Evolutionary conservation across 2,797 vertebrate genomes (phyloP).

Genomic region (Pangasius krempfi): DNA sequence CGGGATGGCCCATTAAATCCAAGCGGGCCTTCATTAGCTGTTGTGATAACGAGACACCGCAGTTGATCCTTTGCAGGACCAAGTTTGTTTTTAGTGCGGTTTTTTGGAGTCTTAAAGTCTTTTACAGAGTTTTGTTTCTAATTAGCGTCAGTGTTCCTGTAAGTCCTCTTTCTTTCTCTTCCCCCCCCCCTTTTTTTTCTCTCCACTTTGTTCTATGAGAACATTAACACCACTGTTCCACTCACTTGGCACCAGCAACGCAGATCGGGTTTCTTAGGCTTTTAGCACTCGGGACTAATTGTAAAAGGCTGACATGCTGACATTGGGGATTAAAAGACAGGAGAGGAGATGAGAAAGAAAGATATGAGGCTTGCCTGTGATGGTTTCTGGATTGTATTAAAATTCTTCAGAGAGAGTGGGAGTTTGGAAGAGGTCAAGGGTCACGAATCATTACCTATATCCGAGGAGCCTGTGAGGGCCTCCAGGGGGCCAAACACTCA

Average conservation of each 20-base stretch:
- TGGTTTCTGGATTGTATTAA: slow-evolving; percentile 70
- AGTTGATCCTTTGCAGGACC: slow-evolving; percentile 55
- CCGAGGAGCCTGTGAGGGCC: slow-evolving; percentile 49
- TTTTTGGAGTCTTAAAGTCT: slow-evolving; percentile 53
- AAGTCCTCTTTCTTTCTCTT: slow-evolving; percentile 44
- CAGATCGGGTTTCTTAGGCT: slow-evolving; percentile 10
- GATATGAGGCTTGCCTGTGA: slow-evolving; percentile 48
- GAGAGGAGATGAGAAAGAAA: slow-evolving; percentile 24
- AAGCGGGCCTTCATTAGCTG: slow-evolving; percentile 65
- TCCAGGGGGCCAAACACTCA: slow-evolving; percentile 45
- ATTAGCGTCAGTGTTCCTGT: slow-evolving; percentile 63
- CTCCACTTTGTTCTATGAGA: slow-evolving; percentile 48
- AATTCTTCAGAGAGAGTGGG: slow-evolving; percentile 66
- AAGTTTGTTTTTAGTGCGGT: slow-evolving; percentile 54
- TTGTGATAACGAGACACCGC: slow-evolving; percentile 60
- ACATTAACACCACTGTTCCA: slow-evolving; percentile 44
- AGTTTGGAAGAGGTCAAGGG: slow-evolving; percentile 61
- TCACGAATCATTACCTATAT: slow-evolving; percentile 72
- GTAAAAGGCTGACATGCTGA: slow-evolving; percentile 54
- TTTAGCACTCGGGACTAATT: slow-evolving; percentile 53
- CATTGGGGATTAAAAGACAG: slow-evolving; percentile 23
- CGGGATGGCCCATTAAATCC: slow-evolving; percentile 60
- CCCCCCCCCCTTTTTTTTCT: slow-evolving; percentile 12
- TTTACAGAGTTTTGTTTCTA: slow-evolving; percentile 67
- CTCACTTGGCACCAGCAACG: slow-evolving; percentile 14